These are phyloP conservation scores for Mnemiopsis leidyi DNA, from an alignment of 37 sponge, comb jelly and placozoan species.

Conservation along the genomic window DNA sequence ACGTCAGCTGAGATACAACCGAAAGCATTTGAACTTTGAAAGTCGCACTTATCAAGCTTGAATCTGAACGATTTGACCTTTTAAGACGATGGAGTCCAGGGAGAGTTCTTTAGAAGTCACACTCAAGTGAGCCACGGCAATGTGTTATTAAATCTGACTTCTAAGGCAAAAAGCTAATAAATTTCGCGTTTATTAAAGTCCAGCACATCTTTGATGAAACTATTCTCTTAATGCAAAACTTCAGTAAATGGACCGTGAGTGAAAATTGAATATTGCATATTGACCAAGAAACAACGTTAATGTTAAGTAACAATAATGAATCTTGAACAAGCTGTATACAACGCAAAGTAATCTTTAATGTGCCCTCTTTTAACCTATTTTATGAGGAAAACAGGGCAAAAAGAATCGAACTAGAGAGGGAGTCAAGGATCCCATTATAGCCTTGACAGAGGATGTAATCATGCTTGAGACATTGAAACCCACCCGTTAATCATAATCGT, in stretches of 20 bases:
- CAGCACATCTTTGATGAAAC: not conserved
- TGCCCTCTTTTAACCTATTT: not conserved
- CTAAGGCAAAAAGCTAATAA: not conserved
- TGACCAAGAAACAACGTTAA: not conserved
- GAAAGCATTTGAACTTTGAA: not conserved
- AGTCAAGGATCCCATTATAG: not conserved
- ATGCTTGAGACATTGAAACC: not conserved
- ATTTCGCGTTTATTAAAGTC: not conserved
- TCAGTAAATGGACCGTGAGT: not conserved
- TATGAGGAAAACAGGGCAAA: not conserved
- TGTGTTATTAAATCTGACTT: not conserved
- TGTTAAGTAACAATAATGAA: no score
- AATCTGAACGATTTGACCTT: not conserved
- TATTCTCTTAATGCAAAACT: not conserved
- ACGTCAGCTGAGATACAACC: not conserved
- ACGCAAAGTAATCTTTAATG: not conserved
- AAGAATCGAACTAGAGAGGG: not conserved
- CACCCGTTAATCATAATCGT: not conserved
- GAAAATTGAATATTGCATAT: not conserved
- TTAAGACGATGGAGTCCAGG: not conserved
- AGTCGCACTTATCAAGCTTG: not conserved
- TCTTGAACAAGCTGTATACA: not conserved
- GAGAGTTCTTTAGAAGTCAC: not conserved
- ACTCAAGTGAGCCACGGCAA: not conserved
- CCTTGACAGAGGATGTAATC: not conserved